Base-by-base conservation (phyloP, 2,113 vertebrate genomes). In the Oostethus manadensis region DNA sequence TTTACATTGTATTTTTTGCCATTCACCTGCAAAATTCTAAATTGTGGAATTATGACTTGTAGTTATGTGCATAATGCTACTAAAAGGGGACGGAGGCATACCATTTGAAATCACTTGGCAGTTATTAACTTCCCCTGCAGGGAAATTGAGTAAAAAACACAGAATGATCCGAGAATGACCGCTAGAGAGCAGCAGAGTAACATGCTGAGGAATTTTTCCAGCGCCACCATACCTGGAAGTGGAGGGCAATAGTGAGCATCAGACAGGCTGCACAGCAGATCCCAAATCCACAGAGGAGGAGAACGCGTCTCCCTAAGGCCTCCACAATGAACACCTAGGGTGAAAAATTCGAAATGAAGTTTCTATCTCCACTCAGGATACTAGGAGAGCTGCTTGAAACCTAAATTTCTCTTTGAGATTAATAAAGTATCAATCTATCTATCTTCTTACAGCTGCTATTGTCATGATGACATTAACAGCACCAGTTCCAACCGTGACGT, bases 391-490 rank as follows among this genome's bases (percentile, higher is more conserved):
- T n/a, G n/a, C n/a, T n/a, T n/a, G n/a, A n/a, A n/a, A n/a, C n/a
- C n/a, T n/a, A n/a, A n/a, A n/a, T n/a, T n/a, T n/a, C n/a, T n/a
- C n/a, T n/a, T n/a, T n/a, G n/a, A n/a, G n/a, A n/a, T n/a, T n/a
- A n/a, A n/a, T n/a, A n/a, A n/a, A n/a, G n/a, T n/a, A n/a, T n/a
- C n/a, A n/a, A n/a, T n/a, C n/a, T n/a, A n/a, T n/a, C n/a, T n/a
- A n/a, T n/a, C n/a, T n/a, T n/a, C n/a, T 82, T 76, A 98, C 96
- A 33, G 94, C 94, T 0, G 85, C 56, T 40, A 91, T 0, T 0
- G 78, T 97, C 90, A 98, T 95, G 82, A 94, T 5, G 6, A 98
- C 90, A 0, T 99, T 97, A 74, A 97, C 88, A 0, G 92, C 79
- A 0, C 95, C 96, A 0, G 92, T 98, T 3, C 92, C 94, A 8